Conservation (phyloP, 2,113 vertebrate species). For the Cebidichthys violaceus region DNA sequence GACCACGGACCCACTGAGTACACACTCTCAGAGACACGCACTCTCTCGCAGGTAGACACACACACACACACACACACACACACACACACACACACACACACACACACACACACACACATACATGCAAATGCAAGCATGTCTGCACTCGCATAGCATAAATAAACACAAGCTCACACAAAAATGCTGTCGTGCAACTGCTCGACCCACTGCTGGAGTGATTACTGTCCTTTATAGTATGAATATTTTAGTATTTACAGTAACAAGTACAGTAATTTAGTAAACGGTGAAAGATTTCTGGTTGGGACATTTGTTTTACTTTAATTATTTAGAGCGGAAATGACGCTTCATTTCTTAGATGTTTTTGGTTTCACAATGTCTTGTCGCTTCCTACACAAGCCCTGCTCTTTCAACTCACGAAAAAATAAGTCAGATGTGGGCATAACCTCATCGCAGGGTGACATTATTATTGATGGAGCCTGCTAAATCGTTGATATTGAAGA, state of each 20-base stretch:
- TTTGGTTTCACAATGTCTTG: constrained; percentile 6
- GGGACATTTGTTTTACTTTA: neutral
- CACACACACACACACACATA: constrained; percentile 5
- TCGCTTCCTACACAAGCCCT: neutral
- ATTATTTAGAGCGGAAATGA: neutral
- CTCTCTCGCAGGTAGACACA: constrained; percentile 41
- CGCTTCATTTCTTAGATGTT: neutral
- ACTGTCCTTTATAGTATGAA: constrained; percentile 8
- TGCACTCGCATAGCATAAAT: constrained; percentile 32
- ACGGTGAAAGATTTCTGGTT: neutral
- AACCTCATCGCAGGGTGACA: neutral
- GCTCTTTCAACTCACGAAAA: neutral
- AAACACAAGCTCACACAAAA: constrained; percentile 53
- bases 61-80: constrained; percentile 14
- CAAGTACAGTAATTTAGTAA: neutral
- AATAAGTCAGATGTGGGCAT: neutral
- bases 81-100: constrained; percentile 4
- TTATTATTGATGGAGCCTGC: neutral
- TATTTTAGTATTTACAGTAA: constrained; percentile 20
- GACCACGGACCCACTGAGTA: constrained; percentile 57
- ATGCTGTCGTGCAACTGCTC: constrained; percentile 19
- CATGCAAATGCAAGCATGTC: constrained; percentile 48
- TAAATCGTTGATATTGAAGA: neutral
- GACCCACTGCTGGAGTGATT: neutral
- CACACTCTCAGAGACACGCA: constrained; percentile 44